Base-by-base conservation (phyloP, 2,888 invertebrate species). In the Parochlus steinenii region DNA sequence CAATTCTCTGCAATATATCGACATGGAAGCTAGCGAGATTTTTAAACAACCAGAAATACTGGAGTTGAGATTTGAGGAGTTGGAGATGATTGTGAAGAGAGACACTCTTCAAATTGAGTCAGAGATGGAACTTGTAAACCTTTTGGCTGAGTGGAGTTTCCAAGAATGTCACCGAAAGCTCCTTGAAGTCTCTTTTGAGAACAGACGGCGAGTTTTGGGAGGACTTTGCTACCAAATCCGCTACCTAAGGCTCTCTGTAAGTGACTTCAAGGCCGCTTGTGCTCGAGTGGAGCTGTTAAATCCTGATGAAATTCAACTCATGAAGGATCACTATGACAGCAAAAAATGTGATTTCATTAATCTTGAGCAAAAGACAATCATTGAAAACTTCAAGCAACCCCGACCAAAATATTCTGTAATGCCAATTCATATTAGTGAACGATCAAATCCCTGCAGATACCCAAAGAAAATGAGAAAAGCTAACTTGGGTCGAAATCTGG, bases 381-480 rank as follows among this genome's bases (percentile, higher is more conserved):
- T 59, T 40, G 54, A 56, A 17, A 52, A 50, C 38, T 58, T 58
- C 39, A 54, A 53, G 18, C 53, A 53, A 8, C 48, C 53, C 14
- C 47, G 58, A 15, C 56, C 58, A 15, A 52, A 53, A 38, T 59
- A 55, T 38, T 51, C 58, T 26, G 49, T 51, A 41, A 54, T 59
- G 52, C 58, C 58, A 19, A 57, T 59, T 37, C 49, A 58, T 44
- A 48, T 59, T 19, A 58, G 58, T 40, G 56, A 56, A 44, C 54
- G 58, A 8, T 56, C 53, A 39, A 52, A 54, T 44, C 56, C 55
- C 1, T 56, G 56, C 41, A 58, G 57, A 36, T 59, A 58, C 42
- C 50, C 55, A 8, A 58, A 56, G 42, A 57, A 57, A 47, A 59
- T 59, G 58, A 45, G 58, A 5, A 46, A 49, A 16, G 23, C 30